These are phyloP conservation scores for Coenobita brevimanus DNA, from an alignment of 1,140 invertebrate genomes.

Conservation along the genomic window DNA sequence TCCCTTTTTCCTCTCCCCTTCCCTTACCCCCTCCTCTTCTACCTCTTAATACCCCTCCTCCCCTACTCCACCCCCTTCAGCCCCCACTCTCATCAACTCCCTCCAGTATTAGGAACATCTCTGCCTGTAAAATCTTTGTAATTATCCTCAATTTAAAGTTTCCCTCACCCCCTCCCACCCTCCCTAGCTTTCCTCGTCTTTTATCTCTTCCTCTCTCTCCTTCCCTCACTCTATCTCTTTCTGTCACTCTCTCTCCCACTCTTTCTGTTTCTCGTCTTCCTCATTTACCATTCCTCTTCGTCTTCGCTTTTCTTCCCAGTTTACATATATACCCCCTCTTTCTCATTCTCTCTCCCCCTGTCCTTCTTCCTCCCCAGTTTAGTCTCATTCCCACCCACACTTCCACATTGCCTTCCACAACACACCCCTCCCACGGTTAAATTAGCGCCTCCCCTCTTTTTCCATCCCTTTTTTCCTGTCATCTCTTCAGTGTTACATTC, in stretches of 20 bases:
- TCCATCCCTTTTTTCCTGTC: too few relatives aligned
- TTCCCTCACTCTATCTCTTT: background rate
- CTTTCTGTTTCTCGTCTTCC: background rate
- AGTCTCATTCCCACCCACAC: too few relatives aligned
- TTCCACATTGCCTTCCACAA: too few relatives aligned
- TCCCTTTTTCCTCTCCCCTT: background rate
- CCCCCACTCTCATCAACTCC: background rate
- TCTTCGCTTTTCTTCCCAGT: background rate
- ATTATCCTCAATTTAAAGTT: too few relatives aligned
- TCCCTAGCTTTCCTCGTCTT: background rate
- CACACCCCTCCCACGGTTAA: too few relatives aligned
- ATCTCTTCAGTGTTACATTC: too few relatives aligned
- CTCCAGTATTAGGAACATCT: background rate
- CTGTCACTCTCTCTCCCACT: background rate
- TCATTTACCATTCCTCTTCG: background rate
- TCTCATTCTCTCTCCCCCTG: too few relatives aligned
- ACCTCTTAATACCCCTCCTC: background rate
- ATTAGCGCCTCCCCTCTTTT: too few relatives aligned
- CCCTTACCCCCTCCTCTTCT: background rate
- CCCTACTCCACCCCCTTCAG: too few relatives aligned
- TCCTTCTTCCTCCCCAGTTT: too few relatives aligned
- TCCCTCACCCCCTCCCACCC: background rate
- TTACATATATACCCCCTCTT: background rate
- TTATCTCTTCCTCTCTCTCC: background rate
- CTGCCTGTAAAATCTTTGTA: too few relatives aligned